phyloP scores from a whole-genome alignment of 1,140 invertebrate genomes.

The Bradysia coprophila region DNA sequence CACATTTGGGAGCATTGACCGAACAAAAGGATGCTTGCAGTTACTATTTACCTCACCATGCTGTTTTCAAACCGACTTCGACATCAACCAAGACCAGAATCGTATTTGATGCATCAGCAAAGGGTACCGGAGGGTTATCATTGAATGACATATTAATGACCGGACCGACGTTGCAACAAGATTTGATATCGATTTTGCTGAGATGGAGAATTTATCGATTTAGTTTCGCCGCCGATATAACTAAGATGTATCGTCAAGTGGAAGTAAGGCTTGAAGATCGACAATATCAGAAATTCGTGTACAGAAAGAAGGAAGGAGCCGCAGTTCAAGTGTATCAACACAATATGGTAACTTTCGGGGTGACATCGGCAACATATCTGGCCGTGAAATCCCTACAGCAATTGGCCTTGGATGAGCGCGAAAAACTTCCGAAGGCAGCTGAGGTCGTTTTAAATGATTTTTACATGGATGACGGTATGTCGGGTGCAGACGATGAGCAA shows the following conservation, averaged over 20 bases:
- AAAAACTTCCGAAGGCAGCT: too few species aligned
- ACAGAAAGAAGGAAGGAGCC: too few species aligned
- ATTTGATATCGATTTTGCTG: slow-evolving; percentile 17
- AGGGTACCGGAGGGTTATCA: slow-evolving; percentile 7
- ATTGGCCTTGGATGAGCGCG: too few species aligned
- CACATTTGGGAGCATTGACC: background rate
- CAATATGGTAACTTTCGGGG: too few species aligned
- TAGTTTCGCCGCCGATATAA: slow-evolving; percentile 13
- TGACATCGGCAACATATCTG: too few species aligned
- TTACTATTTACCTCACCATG: slow-evolving; percentile 22
- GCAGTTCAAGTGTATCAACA: too few species aligned
- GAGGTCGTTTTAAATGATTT: too few species aligned
- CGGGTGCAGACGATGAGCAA: too few species aligned
- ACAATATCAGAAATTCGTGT: slow-evolving; percentile 19
- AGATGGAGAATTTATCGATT: slow-evolving; percentile 15
- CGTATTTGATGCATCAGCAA: slow-evolving; percentile 13
- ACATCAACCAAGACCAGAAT: slow-evolving; percentile 13
- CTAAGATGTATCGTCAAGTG: slow-evolving; percentile 17
- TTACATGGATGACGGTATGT: too few species aligned
- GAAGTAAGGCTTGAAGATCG: slow-evolving; percentile 7
- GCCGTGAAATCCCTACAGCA: too few species aligned
- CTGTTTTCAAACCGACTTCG: slow-evolving; percentile 12
- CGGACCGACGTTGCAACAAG: slow-evolving; percentile 16
- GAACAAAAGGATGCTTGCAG: slow-evolving; percentile 4
- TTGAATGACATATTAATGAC: slow-evolving; percentile 16